These are phyloP conservation scores for Rhadinocentrus ornatus DNA, from an alignment of 2,797 vertebrate species.

Conservation along the genomic window DNA sequence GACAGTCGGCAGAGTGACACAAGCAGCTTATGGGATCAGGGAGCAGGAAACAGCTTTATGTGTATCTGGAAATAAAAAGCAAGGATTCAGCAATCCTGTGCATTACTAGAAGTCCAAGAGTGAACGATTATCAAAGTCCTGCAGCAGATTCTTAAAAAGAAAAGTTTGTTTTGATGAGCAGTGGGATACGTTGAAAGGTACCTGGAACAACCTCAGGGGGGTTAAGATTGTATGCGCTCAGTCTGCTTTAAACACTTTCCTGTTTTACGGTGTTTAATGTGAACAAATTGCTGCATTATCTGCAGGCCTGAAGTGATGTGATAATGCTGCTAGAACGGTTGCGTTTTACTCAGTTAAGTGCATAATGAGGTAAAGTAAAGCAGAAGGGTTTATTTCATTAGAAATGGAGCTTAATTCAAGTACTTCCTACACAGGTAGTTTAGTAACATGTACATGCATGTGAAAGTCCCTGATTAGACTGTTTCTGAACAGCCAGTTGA, in stretches of 20 bases:
- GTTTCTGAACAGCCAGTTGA: not conserved
- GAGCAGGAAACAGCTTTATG: constrained; percentile 46
- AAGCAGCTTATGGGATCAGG: constrained; percentile 37
- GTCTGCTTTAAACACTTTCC: constrained; percentile 23
- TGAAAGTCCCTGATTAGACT: not conserved
- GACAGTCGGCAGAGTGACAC: constrained; percentile 39
- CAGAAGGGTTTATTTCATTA: constrained; percentile 42
- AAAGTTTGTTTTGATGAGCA: constrained; percentile 22
- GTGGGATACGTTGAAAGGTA: constrained; percentile 8
- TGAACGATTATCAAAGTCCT: constrained; percentile 16
- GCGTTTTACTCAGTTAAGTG: constrained; percentile 31
- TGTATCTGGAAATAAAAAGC: constrained; percentile 33
- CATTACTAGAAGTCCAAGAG: constrained; percentile 12
- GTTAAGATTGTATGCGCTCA: constrained; percentile 19
- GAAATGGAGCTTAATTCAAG: constrained; percentile 25
- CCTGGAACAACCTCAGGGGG: constrained; percentile 3
- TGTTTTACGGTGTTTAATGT: constrained; percentile 20
- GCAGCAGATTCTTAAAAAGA: constrained; percentile 22
- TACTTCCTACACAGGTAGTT: constrained; percentile 7
- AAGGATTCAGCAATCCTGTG: constrained; percentile 27
- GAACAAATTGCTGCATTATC: constrained; percentile 49
- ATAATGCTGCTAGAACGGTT: constrained; percentile 21
- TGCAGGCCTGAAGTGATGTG: constrained; percentile 23
- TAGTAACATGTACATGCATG: constrained; percentile 25
- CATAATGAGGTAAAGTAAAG: constrained; percentile 48